phyloP scores from a whole-genome alignment of 2,888 invertebrate genomes.

The Amaurobius ferox region DNA sequence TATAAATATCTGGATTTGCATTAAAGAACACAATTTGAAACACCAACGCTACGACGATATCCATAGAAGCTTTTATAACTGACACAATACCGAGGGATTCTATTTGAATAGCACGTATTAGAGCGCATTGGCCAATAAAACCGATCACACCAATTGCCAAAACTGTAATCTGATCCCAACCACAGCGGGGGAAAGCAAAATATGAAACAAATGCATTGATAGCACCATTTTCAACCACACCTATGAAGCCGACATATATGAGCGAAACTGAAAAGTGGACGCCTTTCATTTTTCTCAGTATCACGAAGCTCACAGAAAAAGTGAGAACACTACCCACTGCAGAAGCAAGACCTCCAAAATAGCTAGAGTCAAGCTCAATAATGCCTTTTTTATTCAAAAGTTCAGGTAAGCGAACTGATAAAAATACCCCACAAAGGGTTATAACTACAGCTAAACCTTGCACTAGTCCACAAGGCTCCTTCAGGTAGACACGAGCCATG shows the following conservation, averaged over 20 bases:
- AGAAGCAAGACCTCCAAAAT: constrained; percentile 87
- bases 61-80: constrained; percentile 88
- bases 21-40: constrained; percentile 93
- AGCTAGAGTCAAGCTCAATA: constrained; percentile 2
- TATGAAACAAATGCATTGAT: constrained; percentile 85
- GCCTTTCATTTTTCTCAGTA: constrained; percentile 87
- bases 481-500: constrained; percentile 82
- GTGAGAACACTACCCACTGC: constrained; percentile 80
- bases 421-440: constrained; percentile 89
- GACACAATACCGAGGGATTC: constrained; percentile 96
- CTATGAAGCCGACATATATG: constrained; percentile 90
- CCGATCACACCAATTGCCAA: constrained; percentile 78
- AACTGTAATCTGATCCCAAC: constrained; percentile 86
- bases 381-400: constrained; percentile 80
- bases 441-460: constrained; percentile 88
- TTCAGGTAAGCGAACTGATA: constrained; percentile 91
- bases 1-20: constrained; percentile 89
- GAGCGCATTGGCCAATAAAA: constrained; percentile 78
- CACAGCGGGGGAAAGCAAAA: constrained; percentile 89
- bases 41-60: constrained; percentile 92
- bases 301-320: constrained; percentile 90
- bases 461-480: constrained; percentile 91
- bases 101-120: constrained; percentile 90
- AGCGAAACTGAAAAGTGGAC: constrained; percentile 93
- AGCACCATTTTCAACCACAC: constrained; percentile 81